phyloP scores from a whole-genome alignment of 2,113 vertebrate genomes.

The Pycnonotus jocosus region DNA sequence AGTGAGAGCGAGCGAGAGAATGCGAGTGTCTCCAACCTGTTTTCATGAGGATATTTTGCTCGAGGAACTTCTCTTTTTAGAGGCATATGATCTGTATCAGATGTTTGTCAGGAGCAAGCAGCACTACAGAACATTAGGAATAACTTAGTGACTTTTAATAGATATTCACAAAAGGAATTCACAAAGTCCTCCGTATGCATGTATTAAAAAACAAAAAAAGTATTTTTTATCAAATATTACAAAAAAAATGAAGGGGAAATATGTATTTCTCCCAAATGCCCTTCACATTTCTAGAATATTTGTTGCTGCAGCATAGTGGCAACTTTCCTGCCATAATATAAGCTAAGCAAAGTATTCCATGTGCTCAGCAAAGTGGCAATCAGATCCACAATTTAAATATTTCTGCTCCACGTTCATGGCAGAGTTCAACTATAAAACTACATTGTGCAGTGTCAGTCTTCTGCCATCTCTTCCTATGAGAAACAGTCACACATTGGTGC shows the following conservation, averaged over 20 bases:
- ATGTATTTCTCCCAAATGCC: conserved; percentile 36
- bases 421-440: conserved; percentile 10
- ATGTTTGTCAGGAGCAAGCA: conserved; percentile 65
- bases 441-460: background rate
- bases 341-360: background rate
- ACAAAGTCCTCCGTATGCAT: background rate
- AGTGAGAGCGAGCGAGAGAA: conserved; percentile 55
- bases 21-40: conserved; percentile 67
- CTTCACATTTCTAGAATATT: conserved; percentile 14
- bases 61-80: conserved; percentile 66
- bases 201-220: background rate
- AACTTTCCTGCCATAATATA: conserved; percentile 34
- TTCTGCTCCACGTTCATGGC: conserved; percentile 18
- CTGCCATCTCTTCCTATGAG: background rate
- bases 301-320: conserved; percentile 6
- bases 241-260: conserved; percentile 15
- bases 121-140: conserved; percentile 49
- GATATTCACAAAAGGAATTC: background rate
- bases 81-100: conserved; percentile 65
- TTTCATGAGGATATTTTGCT: conserved; percentile 69
- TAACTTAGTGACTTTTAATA: conserved; percentile 24
- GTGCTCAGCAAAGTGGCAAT: conserved; percentile 13
- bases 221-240: background rate
- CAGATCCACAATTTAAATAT: conserved; percentile 31
- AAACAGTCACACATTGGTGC: background rate